phyloP scores from a whole-genome alignment of 2,888 invertebrate genomes.

The Leistus spinibarbis region DNA sequence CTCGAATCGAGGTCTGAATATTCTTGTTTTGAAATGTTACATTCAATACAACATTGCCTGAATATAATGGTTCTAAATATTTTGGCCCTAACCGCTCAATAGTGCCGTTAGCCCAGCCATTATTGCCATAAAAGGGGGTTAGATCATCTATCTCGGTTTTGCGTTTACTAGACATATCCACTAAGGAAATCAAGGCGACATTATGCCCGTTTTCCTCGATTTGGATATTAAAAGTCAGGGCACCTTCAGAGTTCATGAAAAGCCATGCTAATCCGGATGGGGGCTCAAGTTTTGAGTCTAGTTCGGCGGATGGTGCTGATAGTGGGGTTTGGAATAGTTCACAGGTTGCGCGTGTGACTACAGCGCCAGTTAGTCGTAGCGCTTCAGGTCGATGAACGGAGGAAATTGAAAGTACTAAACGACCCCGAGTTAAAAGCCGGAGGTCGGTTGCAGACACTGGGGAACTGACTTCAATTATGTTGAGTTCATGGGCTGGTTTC shows the following conservation, averaged over 20 bases:
- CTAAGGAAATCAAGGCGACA: constrained; percentile 71
- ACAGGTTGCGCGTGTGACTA: constrained; percentile 77
- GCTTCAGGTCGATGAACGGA: constrained; percentile 70
- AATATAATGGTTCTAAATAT: constrained; percentile 81
- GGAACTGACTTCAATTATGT: constrained; percentile 78
- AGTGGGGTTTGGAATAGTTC: constrained; percentile 80
- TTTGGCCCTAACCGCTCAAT: constrained; percentile 78
- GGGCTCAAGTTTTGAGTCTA: constrained; percentile 51
- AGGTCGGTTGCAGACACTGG: constrained; percentile 78
- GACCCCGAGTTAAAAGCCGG: constrained; percentile 77
- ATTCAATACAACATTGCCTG: constrained; percentile 79
- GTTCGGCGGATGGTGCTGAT: constrained; percentile 57
- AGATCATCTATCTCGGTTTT: constrained; percentile 77
- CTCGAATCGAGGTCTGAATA: constrained; percentile 67
- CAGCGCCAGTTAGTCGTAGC: constrained; percentile 70
- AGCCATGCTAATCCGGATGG: constrained; percentile 76
- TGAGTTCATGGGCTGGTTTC: constrained; percentile 78
- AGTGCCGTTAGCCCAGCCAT: constrained; percentile 73
- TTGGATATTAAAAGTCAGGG: constrained; percentile 77
- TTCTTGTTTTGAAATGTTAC: constrained; percentile 64
- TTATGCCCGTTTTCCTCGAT: constrained; percentile 66
- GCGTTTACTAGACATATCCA: constrained; percentile 71
- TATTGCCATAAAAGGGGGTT: constrained; percentile 61
- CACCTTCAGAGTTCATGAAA: constrained; percentile 78
- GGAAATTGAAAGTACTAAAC: constrained; percentile 72